Conservation (phyloP, 2,888 invertebrate species). For the Allacma fusca region DNA sequence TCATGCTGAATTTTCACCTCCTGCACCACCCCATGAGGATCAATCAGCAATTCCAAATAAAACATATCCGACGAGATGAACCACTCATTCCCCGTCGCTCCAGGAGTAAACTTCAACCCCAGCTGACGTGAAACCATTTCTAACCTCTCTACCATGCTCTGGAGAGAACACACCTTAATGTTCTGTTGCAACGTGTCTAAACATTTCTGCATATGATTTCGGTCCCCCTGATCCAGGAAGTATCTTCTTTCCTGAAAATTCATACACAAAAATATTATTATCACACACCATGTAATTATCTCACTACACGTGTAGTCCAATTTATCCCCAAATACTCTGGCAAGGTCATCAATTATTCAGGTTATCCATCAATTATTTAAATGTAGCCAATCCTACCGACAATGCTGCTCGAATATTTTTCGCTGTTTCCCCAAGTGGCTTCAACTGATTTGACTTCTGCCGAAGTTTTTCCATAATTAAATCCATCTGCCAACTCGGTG, state of each 20-base stretch:
- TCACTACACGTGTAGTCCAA: too few relatives aligned
- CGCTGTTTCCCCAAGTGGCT: conserved; percentile 84
- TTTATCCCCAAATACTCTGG: too few relatives aligned
- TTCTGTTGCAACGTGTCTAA: conserved; percentile 91
- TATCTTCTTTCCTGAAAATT: conserved; percentile 82
- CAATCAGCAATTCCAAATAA: conserved; percentile 88
- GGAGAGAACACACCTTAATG: conserved; percentile 89
- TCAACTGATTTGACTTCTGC: conserved; percentile 81
- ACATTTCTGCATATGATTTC: conserved; percentile 86
- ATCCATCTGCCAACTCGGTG: conserved; percentile 64
- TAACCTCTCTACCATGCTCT: conserved; percentile 89
- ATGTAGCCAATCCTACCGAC: conserved; percentile 75
- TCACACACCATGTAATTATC: too few relatives aligned
- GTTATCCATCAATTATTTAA: background rate
- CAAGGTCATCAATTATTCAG: too few relatives aligned
- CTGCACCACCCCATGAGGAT: conserved; percentile 81
- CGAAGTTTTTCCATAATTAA: conserved; percentile 90
- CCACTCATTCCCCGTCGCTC: conserved; percentile 79
- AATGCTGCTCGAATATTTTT: conserved; percentile 87
- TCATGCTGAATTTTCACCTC: conserved; percentile 94
- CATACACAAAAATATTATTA: background rate
- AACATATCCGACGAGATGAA: conserved; percentile 98
- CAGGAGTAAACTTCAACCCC: conserved; percentile 87
- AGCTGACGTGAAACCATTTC: conserved; percentile 90
- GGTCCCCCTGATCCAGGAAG: conserved; percentile 84